Evolutionary conservation across 2,113 vertebrate species (phyloP).

Genomic region (Dendropsophus ebraccatus): DNA sequence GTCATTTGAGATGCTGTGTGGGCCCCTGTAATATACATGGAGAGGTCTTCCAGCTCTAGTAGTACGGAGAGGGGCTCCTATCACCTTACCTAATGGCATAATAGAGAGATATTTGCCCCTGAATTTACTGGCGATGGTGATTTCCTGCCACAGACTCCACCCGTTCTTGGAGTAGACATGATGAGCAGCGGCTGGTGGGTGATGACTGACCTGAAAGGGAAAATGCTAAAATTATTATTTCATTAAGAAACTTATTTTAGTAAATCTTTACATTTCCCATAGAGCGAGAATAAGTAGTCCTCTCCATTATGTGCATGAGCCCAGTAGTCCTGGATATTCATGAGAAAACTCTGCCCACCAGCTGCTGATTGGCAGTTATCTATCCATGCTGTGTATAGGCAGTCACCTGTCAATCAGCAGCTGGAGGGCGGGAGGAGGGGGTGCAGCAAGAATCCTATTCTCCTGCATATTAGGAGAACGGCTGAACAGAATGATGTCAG

Average conservation of each 20-base stretch:
- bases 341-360: no score
- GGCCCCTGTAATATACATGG: neutral
- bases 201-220: slow-evolving; percentile 89
- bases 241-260: neutral
- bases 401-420: no score
- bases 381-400: no score
- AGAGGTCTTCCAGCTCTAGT: neutral
- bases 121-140: slow-evolving; percentile 98
- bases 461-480: no score
- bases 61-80: neutral
- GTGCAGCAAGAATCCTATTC: no score
- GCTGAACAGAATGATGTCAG: no score
- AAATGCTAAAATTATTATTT: neutral
- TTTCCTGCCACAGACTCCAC: slow-evolving; percentile 97
- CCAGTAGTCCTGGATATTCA: no score
- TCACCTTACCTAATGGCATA: slow-evolving; percentile 90
- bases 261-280: no score
- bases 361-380: no score
- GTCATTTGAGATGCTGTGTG: neutral
- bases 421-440: no score
- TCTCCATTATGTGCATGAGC: no score
- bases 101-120: slow-evolving; percentile 99
- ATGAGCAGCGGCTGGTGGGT: slow-evolving; percentile 93
- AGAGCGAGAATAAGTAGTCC: no score
- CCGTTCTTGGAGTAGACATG: slow-evolving; percentile 90